Base-by-base conservation (phyloP, 2,113 vertebrate species). In the Baryphthengus martii region DNA sequence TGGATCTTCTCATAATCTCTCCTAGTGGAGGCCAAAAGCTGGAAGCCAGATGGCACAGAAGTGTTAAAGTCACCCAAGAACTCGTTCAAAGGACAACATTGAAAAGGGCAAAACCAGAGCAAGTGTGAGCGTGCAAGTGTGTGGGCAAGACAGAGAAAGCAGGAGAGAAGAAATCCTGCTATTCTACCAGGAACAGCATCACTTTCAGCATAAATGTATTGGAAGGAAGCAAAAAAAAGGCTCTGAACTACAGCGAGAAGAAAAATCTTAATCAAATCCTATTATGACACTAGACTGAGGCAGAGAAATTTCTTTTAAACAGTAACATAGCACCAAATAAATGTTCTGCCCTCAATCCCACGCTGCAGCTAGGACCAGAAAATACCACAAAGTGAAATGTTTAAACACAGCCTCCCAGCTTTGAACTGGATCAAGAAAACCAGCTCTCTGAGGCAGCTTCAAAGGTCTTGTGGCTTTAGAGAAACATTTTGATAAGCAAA, bases 1-100 rank as follows among this genome's bases (percentile, higher is more conserved):
- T 99, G 99, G 89, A 99, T 98, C 96, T 99, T 99, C 92, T 99
- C 98, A 10, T 99, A 98, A 96, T 99, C 99, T 85, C 98, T 98
- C 86, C 98, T 98, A 1, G 99, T 99, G 11, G 99, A 99, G 8
- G 98, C 99, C 96, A 99, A 81, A 80, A 99, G 98, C 99, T 99
- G 95, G n/a, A 78, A 85, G 40, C 5, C 33, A 70, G 44, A 59
- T 5, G 78, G 1, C 59, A 85, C 35, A 92, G 56, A 53, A 28
- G 44, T 2, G 1, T 35, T 67, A 44, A 44, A 62, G 24, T 26
- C 44, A 42, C 20, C 35, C 44, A 24, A 52, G 17, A 75, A 70
- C 23, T 50, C 74, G 24, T 37, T 56, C 50, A 63, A 72, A 87
- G 78, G 23, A 3, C 14, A 71, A 11, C 1, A 9, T 0, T 14